Evolutionary conservation across 1,140 invertebrate genomes (phyloP).

Genomic region (Hyposmocoma kahamanoa): DNA sequence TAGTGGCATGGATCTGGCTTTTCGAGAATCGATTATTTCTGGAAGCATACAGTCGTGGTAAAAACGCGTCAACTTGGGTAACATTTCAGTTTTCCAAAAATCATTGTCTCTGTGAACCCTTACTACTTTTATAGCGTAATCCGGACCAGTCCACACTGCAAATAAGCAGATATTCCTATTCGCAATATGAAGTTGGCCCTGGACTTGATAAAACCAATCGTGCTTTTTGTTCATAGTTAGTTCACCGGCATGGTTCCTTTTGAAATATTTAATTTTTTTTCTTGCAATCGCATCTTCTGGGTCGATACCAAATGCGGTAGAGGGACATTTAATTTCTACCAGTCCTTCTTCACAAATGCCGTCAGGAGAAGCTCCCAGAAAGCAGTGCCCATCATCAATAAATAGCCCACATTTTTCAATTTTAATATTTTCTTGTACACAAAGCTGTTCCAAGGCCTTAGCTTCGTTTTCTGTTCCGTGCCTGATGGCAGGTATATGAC

Average conservation of each 20-base stretch:
- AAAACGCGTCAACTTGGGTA: constrained; percentile 11
- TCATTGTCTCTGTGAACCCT: constrained; percentile 5
- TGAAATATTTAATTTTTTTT: constrained; percentile 10
- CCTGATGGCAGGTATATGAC: constrained; percentile 9
- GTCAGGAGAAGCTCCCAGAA: constrained; percentile 3
- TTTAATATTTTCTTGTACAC: constrained; percentile 8
- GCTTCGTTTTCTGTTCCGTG: constrained; percentile 12
- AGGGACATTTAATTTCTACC: constrained; percentile 12
- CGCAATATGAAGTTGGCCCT: constrained; percentile 19
- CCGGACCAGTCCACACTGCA: constrained; percentile 8
- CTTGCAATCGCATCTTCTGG: constrained; percentile 5
- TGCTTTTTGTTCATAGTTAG: constrained; percentile 12
- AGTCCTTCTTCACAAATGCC: background rate
- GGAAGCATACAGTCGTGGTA: constrained; percentile 10
- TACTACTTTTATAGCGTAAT: constrained; percentile 3
- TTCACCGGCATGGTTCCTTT: constrained; percentile 3
- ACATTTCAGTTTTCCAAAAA: constrained; percentile 11
- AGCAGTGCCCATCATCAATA: constrained; percentile 9
- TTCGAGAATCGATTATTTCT: constrained; percentile 14
- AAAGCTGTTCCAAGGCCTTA: constrained; percentile 7
- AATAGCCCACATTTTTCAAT: constrained; percentile 14
- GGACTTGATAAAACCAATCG: constrained; percentile 23
- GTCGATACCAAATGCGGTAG: constrained; percentile 4
- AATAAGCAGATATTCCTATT: constrained; percentile 10
- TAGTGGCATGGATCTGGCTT: too few relatives aligned